Evolutionary conservation across 2,113 vertebrate genomes (phyloP).

Genomic region (Piaya cayana): DNA sequence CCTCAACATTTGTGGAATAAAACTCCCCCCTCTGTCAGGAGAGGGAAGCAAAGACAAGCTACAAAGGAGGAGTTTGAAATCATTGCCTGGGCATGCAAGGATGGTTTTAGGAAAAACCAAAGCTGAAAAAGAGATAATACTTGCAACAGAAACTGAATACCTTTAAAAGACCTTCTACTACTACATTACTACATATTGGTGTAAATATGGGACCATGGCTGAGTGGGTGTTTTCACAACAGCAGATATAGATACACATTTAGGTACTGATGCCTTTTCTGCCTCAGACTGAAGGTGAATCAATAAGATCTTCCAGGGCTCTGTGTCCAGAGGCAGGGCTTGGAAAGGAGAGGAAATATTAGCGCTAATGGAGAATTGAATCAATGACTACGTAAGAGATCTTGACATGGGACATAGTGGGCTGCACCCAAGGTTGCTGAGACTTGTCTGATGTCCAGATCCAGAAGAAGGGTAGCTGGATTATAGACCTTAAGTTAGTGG

Average conservation of each 20-base stretch:
- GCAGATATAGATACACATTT: fast-evolving
- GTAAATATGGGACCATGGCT: neutral
- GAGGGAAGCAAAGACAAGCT: constrained; percentile 33
- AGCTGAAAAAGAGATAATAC: neutral
- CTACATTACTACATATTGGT: neutral
- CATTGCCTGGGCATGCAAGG: neutral
- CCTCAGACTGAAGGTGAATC: neutral
- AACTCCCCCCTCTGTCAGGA: constrained; percentile 32
- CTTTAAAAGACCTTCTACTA: neutral
- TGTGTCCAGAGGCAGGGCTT: neutral
- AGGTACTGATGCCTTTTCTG: neutral
- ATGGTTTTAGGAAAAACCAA: neutral
- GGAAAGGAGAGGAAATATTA: neutral
- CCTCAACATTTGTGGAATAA: neutral
- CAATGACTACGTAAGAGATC: neutral
- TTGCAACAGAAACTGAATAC: neutral
- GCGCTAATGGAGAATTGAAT: neutral
- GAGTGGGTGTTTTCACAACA: neutral
- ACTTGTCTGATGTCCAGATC: neutral
- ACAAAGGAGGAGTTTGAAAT: neutral
- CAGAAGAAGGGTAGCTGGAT: neutral
- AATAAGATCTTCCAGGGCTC: neutral
- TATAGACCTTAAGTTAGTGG: neutral
- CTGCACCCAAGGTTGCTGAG: neutral
- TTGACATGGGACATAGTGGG: fast-evolving